phyloP scores from a whole-genome alignment of 2,888 invertebrate genomes.

The Piscicola geometra region DNA sequence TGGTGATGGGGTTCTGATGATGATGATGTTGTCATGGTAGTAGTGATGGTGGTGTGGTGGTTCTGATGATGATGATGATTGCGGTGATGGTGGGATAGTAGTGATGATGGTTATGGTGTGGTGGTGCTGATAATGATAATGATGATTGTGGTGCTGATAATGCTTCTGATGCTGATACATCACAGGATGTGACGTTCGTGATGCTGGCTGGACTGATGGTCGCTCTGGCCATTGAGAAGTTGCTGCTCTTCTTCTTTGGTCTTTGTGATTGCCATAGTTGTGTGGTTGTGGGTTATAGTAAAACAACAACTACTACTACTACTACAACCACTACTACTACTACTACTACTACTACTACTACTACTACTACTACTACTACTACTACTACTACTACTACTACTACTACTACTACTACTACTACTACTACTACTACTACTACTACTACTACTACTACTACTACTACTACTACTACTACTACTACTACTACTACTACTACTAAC shows the following conservation, averaged over 20 bases:
- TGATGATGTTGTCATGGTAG: not conserved
- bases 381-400: slow-evolving; percentile 28
- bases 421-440: slow-evolving; percentile 25
- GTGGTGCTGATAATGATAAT: no score
- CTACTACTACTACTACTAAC: slow-evolving; percentile 17
- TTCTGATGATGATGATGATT: no score
- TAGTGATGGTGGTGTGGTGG: no score
- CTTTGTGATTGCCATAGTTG: not conserved
- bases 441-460: slow-evolving; percentile 20
- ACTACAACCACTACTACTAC: no score
- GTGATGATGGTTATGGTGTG: no score
- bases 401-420: slow-evolving; percentile 28
- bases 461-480: slow-evolving; percentile 14
- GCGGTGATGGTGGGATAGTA: no score
- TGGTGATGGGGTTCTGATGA: no score
- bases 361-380: slow-evolving; percentile 28
- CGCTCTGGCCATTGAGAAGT: slow-evolving; percentile 40
- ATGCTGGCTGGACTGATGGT: slow-evolving; percentile 39
- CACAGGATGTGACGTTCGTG: slow-evolving; percentile 38
- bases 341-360: slow-evolving; percentile 1
- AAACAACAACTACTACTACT: not conserved
- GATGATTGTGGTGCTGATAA: no score
- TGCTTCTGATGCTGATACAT: no score
- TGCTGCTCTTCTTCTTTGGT: not conserved
- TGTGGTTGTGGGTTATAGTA: not conserved